Base-by-base conservation (phyloP, 2,888 invertebrate species). In the Archips xylosteana region DNA sequence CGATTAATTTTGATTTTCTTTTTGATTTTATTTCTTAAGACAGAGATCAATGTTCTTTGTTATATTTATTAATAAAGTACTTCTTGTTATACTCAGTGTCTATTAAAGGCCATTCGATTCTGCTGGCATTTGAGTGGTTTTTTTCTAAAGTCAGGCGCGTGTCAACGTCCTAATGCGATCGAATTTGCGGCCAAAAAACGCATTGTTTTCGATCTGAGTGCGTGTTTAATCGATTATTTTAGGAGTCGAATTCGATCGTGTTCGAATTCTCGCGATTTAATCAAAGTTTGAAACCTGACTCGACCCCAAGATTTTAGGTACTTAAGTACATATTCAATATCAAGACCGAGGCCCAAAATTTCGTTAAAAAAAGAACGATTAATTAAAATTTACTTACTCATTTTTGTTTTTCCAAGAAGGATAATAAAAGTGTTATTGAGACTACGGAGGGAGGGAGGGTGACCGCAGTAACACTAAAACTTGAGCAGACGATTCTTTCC, bases 141-240 rank as follows among this genome's bases (percentile, higher is more conserved):
- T 78, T 77, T 71, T 45, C 12, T 12, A 45, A 59, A 69, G 68
- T 39, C 64, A 60, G 63, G 61, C 64, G 51, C 76, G 75, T 75
- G 70, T 66, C 74, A 74, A 69, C 49, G 69, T 49, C 57, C 75
- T 75, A 77, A 78, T 70, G 51, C 60, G 74, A 69, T 65, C 69
- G 65, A 77, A 83, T 80, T 81, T 78, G 75, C 75, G 72, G 66
- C 79, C 74, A 64, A 81, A 81, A 81, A 77, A 74, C 77, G 85
- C 84, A 89, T 91, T 90, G 90, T 85, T 80, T 87, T 86, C 87
- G 84, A 88, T 89, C 78, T 85, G 82, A 81, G 85, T 83, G 88
- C 91, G 91, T 92, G 91, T 88, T 91, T 86, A 92, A 93, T 93
- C 92, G 89, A 93, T 93, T 93, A 85, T 85, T 88, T 90, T 89